Percentiles rank a stretch among this genome's conserved stretches.
Evolutionary conservation across 2,113 vertebrate genomes (phyloP).

Genomic region (Cavia porcellus): DNA sequence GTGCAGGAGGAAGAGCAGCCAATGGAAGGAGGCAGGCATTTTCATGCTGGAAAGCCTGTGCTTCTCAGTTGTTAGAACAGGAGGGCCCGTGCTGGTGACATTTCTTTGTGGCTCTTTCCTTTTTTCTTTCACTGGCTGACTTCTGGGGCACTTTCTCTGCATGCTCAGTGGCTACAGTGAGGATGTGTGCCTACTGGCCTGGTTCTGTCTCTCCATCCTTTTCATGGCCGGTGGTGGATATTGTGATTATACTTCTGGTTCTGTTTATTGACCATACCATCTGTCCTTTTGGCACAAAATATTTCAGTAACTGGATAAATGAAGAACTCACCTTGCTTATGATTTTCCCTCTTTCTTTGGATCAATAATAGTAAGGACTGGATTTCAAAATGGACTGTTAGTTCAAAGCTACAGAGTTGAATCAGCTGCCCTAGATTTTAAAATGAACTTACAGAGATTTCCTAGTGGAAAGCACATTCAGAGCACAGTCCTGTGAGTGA

Average conservation of each 20-base stretch:
- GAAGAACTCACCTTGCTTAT: background rate
- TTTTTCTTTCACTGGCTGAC: constrained; percentile 23
- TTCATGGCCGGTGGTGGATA: background rate
- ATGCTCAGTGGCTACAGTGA: constrained; percentile 3
- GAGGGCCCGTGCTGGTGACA: constrained; percentile 38
- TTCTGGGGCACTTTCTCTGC: constrained; percentile 10
- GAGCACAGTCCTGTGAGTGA: constrained; percentile 18
- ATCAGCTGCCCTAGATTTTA: constrained; percentile 27
- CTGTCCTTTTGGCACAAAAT: constrained; percentile 59
- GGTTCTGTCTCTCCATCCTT: constrained; percentile 2
- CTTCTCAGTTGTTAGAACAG: constrained; percentile 33
- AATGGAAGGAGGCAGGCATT: constrained; percentile 78
- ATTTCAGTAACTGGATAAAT: constrained; percentile 17
- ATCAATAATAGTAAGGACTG: background rate
- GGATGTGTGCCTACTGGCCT: background rate
- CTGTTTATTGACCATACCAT: background rate
- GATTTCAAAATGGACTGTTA: constrained; percentile 52
- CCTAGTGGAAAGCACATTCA: constrained; percentile 44
- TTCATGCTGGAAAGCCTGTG: constrained; percentile 66
- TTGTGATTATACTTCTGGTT: constrained; percentile 49
- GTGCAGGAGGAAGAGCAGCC: constrained; percentile 74
- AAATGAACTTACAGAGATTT: constrained; percentile 55
- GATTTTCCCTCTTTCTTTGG: background rate
- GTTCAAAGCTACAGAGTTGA: constrained; percentile 49
- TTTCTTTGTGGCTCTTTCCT: constrained; percentile 34